Evolutionary conservation across 2,113 vertebrate species (phyloP), one percentile per base, ranked within the genome.

Genomic region (Climacteris rufus): DNA sequence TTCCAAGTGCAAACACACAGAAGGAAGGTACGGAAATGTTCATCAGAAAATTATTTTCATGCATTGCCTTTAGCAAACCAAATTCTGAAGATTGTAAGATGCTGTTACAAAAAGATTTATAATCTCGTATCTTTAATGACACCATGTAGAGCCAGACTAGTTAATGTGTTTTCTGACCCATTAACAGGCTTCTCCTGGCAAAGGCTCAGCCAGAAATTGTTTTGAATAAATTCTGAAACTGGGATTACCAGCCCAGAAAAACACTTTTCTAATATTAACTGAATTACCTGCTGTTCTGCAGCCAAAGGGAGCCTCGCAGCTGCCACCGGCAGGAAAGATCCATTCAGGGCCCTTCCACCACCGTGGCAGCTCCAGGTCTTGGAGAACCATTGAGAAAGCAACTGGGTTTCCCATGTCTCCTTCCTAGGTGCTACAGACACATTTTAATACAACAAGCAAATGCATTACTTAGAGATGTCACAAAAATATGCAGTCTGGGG

Each of bases 1-100:
- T 94, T 96, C 94, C 94, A 74, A 90, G 93, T 64, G 42, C 66
- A 95, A 97, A 80, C 87, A 84, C 18, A 9, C 53, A 84, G 64
- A 69, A 85, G 74, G 50, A 64, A 56, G 40, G 59, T 78, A 59
- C 10, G 52, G 45, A 50, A 85, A 91, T 33, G 63, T 42, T 75
- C 71, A 96, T 33, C 74, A 90, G 33, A 93, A 66, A 83, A 66
- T 83, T 31, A 30, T 83, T 89, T 82, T 60, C 52, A 60, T 68
- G 57, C 85, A 37, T 66, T 44, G 79, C 77, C 83, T 93, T 83
- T 15, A 83, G 95, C 78, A 87, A 97, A 77, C 45, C 61, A 63
- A 91, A 87, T 27, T 94, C 90, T 87, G 66, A 56, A 52, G 61
- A 44, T 74, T 57, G 1, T 23, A 70, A 56, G 50, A 52, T 30